phyloP scores from a whole-genome alignment of 2,113 vertebrate genomes.

The Rhegmatorhina hoffmannsi region DNA sequence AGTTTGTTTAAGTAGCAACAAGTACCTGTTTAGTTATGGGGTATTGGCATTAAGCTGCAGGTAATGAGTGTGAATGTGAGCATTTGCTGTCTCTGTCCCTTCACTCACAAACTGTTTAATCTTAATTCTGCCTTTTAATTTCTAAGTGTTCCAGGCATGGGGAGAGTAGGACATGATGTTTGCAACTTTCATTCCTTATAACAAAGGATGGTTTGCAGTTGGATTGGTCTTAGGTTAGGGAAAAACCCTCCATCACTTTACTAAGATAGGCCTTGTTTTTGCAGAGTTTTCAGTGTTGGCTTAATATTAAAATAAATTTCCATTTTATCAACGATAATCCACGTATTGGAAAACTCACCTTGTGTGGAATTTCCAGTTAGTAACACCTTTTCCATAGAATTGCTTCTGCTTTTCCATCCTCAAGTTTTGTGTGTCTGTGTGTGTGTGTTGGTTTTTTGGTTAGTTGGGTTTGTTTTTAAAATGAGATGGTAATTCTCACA shows the following conservation, averaged over 20 bases:
- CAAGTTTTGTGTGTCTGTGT: not conserved
- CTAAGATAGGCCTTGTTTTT: not conserved
- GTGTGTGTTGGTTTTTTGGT: not conserved
- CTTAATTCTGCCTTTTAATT: not conserved
- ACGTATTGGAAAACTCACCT: not conserved
- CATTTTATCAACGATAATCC: not conserved
- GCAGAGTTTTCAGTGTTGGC: not conserved
- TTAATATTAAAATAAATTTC: not conserved
- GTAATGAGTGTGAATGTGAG: accelerated
- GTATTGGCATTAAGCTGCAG: not conserved
- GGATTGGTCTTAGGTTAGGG: not conserved
- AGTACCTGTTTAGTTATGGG: not conserved
- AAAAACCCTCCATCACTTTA: not conserved
- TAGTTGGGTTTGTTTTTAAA: not conserved
- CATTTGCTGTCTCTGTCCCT: not conserved
- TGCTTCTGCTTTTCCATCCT: not conserved
- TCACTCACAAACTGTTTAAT: not conserved
- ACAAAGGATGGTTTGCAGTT: not conserved
- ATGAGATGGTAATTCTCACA: not conserved
- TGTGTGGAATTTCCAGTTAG: not conserved
- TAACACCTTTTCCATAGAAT: not conserved
- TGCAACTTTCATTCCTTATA: not conserved
- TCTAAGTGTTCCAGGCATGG: not conserved
- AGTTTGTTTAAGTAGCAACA: not conserved
- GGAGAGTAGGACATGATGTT: not conserved